Conservation (phyloP, 2,797 vertebrate genomes). For the Parambassis ranga region DNA sequence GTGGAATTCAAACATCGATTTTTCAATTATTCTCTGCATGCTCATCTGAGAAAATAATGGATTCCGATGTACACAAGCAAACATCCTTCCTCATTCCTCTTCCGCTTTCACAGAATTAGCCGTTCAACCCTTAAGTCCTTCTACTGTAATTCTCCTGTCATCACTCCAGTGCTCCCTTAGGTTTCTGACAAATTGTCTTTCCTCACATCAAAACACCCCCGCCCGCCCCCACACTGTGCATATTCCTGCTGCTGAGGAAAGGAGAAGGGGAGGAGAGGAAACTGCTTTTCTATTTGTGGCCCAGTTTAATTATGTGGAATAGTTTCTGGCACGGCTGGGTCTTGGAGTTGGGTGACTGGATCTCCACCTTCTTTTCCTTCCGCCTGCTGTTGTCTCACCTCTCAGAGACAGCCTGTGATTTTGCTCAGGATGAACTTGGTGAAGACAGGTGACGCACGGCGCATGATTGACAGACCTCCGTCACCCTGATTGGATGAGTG, state of each 20-base stretch:
- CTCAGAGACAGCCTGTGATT: background rate
- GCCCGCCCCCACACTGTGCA: background rate
- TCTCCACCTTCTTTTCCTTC: slow-evolving; percentile 25
- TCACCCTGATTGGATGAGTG: background rate
- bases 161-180: slow-evolving; percentile 43
- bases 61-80: slow-evolving; percentile 13
- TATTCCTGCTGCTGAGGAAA: slow-evolving; percentile 23
- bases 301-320: slow-evolving; percentile 62
- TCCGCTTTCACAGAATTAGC: slow-evolving; percentile 26
- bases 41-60: slow-evolving; percentile 34
- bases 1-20: slow-evolving; percentile 40
- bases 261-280: slow-evolving; percentile 37
- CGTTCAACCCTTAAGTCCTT: slow-evolving; percentile 20
- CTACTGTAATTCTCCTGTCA: slow-evolving; percentile 53
- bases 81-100: slow-evolving; percentile 4
- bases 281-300: slow-evolving; percentile 61
- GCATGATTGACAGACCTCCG: background rate
- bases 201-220: slow-evolving; percentile 50
- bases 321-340: slow-evolving; percentile 53
- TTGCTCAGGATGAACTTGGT: background rate
- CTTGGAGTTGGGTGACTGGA: slow-evolving; percentile 24
- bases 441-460: background rate
- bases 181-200: slow-evolving; percentile 63
- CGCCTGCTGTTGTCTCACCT: background rate
- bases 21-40: slow-evolving; percentile 50